phyloP scores from a whole-genome alignment of 2,797 vertebrate genomes.

The Argya squamiceps region DNA sequence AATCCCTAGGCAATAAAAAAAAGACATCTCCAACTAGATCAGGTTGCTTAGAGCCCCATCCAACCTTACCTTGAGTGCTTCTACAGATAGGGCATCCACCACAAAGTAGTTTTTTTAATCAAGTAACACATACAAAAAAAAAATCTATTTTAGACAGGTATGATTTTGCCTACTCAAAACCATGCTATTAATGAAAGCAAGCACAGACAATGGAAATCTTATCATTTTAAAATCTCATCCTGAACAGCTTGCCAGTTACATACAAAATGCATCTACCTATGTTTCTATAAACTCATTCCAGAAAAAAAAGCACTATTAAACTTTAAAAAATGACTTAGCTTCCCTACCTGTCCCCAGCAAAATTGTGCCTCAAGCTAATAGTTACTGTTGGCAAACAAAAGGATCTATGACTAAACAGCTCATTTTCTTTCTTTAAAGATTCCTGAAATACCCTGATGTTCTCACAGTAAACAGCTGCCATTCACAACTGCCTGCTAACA shows the following conservation, averaged over 20 bases:
- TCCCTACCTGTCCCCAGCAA: background rate
- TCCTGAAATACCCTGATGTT: background rate
- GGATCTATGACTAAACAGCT: background rate
- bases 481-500: slow-evolving; percentile 27
- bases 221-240: background rate
- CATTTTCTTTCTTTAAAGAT: background rate
- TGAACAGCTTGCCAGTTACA: background rate
- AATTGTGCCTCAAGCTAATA: background rate
- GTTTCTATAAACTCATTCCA: background rate
- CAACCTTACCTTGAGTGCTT: background rate
- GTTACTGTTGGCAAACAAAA: background rate
- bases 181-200: background rate
- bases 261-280: background rate
- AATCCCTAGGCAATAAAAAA: background rate
- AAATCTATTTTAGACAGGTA: background rate
- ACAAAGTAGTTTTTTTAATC: background rate
- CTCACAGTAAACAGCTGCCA: background rate
- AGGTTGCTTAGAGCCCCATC: background rate
- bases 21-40: background rate
- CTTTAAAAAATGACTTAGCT: background rate
- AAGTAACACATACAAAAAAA: background rate
- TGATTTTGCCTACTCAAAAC: background rate
- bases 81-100: too few relatives aligned
- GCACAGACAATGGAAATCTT: background rate
- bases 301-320: background rate